phyloP scores from a whole-genome alignment of 2,113 vertebrate species.

The Pseudorhombus dupliciocellatus region DNA sequence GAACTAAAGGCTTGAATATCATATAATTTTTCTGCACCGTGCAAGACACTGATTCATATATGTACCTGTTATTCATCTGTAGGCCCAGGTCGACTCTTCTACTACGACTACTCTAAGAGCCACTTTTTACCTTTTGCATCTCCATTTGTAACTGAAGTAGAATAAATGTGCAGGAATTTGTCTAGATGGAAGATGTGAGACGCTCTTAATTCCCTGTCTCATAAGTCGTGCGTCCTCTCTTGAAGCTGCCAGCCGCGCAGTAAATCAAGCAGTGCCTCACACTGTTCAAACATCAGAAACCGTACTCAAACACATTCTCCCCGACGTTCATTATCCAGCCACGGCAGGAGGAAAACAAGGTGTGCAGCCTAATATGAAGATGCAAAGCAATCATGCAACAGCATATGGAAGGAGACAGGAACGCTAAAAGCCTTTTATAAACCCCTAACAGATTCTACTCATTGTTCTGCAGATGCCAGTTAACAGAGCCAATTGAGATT shows the following conservation, averaged over 20 bases:
- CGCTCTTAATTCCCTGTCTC: slow-evolving; percentile 26
- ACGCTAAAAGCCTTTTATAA: slow-evolving; percentile 68
- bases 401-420: slow-evolving; percentile 63
- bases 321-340: slow-evolving; percentile 11
- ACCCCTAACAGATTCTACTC: slow-evolving; percentile 60
- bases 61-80: no score
- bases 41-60: neutral
- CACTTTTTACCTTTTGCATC: slow-evolving; percentile 18
- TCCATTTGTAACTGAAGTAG: slow-evolving; percentile 14
- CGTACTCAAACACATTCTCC: slow-evolving; percentile 16
- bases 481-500: slow-evolving; percentile 75
- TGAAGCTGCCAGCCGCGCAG: slow-evolving; percentile 16
- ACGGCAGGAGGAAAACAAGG: slow-evolving; percentile 46
- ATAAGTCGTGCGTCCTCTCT: slow-evolving; percentile 26
- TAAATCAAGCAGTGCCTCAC: slow-evolving; percentile 20
- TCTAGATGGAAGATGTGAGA: slow-evolving; percentile 20
- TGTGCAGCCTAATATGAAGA: slow-evolving; percentile 59
- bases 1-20: neutral
- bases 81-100: neutral
- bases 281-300: slow-evolving; percentile 51
- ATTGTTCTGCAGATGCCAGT: slow-evolving; percentile 77
- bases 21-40: neutral
- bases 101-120: neutral
- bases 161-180: slow-evolving; percentile 19
- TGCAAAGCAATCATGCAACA: slow-evolving; percentile 51